These are phyloP conservation scores for Hydrotaea cyrtoneurina DNA, from an alignment of 2,888 invertebrate species.

Conservation along the genomic window DNA sequence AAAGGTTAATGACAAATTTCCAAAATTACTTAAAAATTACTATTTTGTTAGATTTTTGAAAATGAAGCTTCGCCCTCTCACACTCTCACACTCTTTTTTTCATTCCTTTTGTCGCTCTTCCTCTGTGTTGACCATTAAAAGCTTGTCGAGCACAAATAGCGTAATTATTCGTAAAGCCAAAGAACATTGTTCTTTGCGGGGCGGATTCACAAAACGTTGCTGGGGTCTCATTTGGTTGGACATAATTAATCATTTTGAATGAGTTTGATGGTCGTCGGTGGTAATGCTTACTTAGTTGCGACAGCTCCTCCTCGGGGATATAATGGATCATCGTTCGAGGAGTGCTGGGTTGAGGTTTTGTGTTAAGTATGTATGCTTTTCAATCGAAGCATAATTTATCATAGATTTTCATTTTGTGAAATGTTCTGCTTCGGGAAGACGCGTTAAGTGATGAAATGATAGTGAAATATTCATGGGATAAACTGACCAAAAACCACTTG, in stretches of 20 bases:
- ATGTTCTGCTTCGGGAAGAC: too few species aligned
- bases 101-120: too few species aligned
- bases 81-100: too few species aligned
- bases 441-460: too few species aligned
- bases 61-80: not conserved
- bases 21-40: not conserved
- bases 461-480: too few species aligned
- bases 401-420: not conserved
- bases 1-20: not conserved
- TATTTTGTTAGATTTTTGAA: not conserved
- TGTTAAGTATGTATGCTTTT: not conserved
- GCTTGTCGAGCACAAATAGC: not conserved
- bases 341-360: not conserved
- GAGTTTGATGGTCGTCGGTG: not conserved
- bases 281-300: not conserved
- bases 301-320: not conserved
- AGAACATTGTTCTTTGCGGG: not conserved
- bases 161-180: not conserved
- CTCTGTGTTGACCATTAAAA: not conserved
- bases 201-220: not conserved
- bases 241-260: conserved; percentile 13
- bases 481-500: too few species aligned
- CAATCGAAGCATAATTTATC: not conserved
- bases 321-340: not conserved
- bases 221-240: not conserved